Base-by-base conservation (phyloP, 2,797 vertebrate genomes). In the Phrynocephalus vlangalii region DNA sequence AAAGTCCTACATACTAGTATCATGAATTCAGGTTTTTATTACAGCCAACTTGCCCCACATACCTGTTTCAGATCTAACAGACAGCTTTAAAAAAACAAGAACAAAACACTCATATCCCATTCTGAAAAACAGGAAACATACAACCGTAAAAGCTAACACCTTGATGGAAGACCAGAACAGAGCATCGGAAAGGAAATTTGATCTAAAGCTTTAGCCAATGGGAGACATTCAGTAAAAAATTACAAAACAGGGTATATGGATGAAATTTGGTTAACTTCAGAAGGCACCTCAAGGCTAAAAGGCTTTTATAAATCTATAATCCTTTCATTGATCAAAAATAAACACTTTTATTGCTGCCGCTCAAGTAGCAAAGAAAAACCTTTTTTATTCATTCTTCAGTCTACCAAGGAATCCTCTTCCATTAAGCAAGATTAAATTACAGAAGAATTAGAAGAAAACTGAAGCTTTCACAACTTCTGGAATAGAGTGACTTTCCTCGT, bases 201-300 rank as follows among this genome's bases (percentile, higher is more conserved):
- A 96, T 93, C 88, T 91, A 96, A 96, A 96, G 93, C 95, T 90
- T 94, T 76, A 94, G 92, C 91, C 91, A 91, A 96, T 96, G 94
- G 96, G 95, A 95, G 95, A 95, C 95, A 96, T 97, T 97, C 93
- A 96, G 95, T 95, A 96, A 92, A 97, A 96, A 96, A 96, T 96
- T 97, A 97, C 92, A 97, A 97, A 97, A 96, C 85, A 96, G 90
- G 84, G 95, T 93, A 95, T 92, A 95, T 94, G 93, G 96, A 96
- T 97, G 95, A 97, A 96, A 97, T 97, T 98, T 97, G 96, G 97
- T 97, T 97, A 96, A 96, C 96, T 97, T 96, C 92, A 98, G 97
- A 99, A 99, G 98, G 99, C 98, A 99, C 98, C 97, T 98, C 98
- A 98, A 98, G 98, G 98, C 98, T 98, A 98, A 95, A 96, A 98